These are phyloP conservation scores for Nasonia giraulti DNA, from an alignment of 1,140 invertebrate species.

Conservation along the genomic window DNA sequence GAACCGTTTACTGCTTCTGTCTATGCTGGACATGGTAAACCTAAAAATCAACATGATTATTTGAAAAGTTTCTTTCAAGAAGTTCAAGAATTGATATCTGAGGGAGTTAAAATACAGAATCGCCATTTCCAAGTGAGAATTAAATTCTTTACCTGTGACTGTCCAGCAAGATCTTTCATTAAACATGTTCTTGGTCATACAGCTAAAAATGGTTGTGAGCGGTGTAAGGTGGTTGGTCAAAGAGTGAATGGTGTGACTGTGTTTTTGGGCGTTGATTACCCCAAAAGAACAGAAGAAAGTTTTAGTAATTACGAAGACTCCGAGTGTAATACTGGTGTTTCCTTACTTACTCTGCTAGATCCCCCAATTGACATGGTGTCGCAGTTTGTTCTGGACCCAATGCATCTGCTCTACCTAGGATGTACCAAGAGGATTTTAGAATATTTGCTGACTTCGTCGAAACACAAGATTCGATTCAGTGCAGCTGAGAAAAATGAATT, in stretches of 20 bases:
- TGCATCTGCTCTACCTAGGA: constrained; percentile 3
- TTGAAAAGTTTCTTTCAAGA: constrained; percentile 41
- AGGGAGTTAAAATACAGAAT: constrained; percentile 32
- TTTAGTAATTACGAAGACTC: background rate
- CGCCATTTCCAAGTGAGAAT: constrained; percentile 10
- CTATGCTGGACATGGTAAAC: no score
- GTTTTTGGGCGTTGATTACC: background rate
- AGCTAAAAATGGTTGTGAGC: background rate
- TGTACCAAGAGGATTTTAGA: background rate
- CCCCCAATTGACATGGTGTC: background rate
- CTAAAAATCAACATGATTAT: background rate
- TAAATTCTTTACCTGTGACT: constrained; percentile 30
- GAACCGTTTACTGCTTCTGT: no score
- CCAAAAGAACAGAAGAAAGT: background rate
- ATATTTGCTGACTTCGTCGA: background rate
- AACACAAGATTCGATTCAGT: background rate
- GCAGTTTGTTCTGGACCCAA: background rate
- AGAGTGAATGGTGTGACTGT: background rate
- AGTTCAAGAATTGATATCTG: constrained; percentile 35
- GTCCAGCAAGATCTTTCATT: background rate
- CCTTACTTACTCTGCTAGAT: background rate
- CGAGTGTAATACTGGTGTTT: background rate
- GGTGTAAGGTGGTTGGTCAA: background rate
- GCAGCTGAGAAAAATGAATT: background rate
- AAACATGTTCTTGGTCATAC: constrained; percentile 26